These are phyloP conservation scores for Actinopyga echinites DNA, from an alignment of 53 echinoderm and acorn worm species.

Conservation along the genomic window DNA sequence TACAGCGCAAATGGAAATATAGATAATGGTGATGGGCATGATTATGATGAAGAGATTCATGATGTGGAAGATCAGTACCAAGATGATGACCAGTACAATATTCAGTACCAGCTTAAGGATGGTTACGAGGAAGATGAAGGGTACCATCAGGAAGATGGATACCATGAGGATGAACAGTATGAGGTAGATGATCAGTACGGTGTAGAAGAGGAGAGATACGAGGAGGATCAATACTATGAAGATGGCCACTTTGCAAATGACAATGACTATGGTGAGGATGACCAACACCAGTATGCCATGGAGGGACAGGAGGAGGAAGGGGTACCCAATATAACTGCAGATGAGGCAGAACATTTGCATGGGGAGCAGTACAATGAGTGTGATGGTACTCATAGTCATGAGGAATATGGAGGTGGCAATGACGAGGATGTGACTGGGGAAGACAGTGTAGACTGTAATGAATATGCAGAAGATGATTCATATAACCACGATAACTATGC, in stretches of 20 bases:
- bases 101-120: conserved; percentile 29
- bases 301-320: conserved; percentile 50
- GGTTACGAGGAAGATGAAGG: conserved; percentile 55
- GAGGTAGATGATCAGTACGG: conserved; percentile 41
- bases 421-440: neutral
- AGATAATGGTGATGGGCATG: conserved; percentile 25
- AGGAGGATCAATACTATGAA: conserved; percentile 26
- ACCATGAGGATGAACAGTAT: conserved; percentile 56
- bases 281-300: conserved; percentile 1
- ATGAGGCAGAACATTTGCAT: conserved; percentile 21
- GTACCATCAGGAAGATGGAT: conserved; percentile 45
- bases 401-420: neutral
- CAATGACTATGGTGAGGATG: conserved; percentile 46
- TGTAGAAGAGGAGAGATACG: neutral
- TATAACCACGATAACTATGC: conserved; percentile 40
- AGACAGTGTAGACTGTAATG: conserved; percentile 1
- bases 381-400: neutral
- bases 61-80: conserved; percentile 43
- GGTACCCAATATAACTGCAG: conserved; percentile 30
- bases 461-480: conserved; percentile 52
- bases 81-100: neutral
- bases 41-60: conserved; percentile 38
- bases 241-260: conserved; percentile 33
- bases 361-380: conserved; percentile 25
- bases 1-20: conserved; percentile 40